Conservation (phyloP, 2,113 vertebrate genomes). For the Nothoprocta pentlandii region DNA sequence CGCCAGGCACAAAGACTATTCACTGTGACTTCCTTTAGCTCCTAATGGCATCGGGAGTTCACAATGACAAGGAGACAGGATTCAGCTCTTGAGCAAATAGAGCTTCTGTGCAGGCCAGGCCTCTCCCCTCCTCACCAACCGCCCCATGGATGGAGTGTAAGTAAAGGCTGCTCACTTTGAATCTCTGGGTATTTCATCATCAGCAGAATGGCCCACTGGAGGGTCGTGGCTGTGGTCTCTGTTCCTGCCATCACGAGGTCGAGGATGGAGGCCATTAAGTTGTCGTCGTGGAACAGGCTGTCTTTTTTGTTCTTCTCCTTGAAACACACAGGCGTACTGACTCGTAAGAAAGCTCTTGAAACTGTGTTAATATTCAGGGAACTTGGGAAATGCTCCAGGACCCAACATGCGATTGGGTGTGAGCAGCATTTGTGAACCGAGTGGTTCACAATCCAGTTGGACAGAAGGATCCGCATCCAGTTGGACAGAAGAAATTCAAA, state of each 20-base stretch:
- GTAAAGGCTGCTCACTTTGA: conserved; percentile 81
- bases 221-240: conserved; percentile 88
- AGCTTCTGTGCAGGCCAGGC: not conserved
- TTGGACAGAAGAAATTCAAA: not conserved
- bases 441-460: not conserved
- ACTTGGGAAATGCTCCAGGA: not conserved
- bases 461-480: not conserved
- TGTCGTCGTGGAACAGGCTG: conserved; percentile 80
- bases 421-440: not conserved
- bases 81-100: not conserved
- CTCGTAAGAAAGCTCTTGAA: not conserved
- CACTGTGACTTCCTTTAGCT: not conserved
- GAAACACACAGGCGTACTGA: conserved; percentile 8
- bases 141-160: accelerated
- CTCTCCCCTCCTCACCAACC: not conserved
- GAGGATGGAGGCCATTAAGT: conserved; percentile 85
- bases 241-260: conserved; percentile 93
- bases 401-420: not conserved
- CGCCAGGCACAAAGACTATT: not conserved
- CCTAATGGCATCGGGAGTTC: not conserved
- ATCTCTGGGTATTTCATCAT: conserved; percentile 85
- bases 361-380: not conserved
- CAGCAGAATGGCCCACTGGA: conserved; percentile 90
- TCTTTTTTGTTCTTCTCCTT: conserved; percentile 71
- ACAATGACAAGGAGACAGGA: not conserved